phyloP scores from a whole-genome alignment of 2,888 invertebrate genomes.

The Aphelenchoides bicaudatus region DNA sequence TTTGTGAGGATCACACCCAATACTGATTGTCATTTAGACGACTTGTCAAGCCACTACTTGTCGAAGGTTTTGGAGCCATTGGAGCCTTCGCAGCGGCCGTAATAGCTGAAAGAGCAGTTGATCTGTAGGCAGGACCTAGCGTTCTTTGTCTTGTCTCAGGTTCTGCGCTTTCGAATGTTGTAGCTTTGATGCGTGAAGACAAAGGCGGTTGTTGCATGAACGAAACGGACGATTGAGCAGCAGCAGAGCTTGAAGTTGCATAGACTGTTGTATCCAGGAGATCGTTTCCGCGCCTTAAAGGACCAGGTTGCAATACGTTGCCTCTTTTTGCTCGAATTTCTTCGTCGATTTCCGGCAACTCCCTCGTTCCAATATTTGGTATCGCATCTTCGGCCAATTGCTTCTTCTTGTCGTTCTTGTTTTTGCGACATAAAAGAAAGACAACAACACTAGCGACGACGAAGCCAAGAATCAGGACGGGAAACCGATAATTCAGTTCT shows the following conservation, averaged over 20 bases:
- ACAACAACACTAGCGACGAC: conserved; percentile 25
- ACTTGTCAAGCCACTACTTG: not conserved
- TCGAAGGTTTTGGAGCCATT: not conserved
- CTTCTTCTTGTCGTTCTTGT: conserved; percentile 15
- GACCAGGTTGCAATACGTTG: conserved; percentile 12
- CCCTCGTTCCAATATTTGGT: conserved; percentile 23
- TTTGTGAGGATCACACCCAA: conserved; percentile 28
- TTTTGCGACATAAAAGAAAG: conserved; percentile 26
- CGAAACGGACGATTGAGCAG: too few relatives aligned
- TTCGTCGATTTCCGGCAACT: conserved; percentile 20
- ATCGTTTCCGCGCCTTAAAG: conserved; percentile 26
- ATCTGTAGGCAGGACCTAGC: conserved; percentile 20
- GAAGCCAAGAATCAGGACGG: conserved; percentile 31
- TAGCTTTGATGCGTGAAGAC: not conserved
- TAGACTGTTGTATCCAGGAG: conserved; percentile 49
- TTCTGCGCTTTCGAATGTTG: conserved; percentile 17
- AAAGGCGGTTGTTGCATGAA: too few relatives aligned
- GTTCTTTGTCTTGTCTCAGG: too few relatives aligned
- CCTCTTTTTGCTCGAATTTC: conserved; percentile 18
- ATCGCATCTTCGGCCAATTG: conserved; percentile 14
- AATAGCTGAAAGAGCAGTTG: conserved; percentile 18
- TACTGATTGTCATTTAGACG: conserved; percentile 26
- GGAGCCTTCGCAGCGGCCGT: conserved; percentile 1
- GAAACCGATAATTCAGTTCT: conserved; percentile 36
- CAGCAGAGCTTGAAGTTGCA: conserved; percentile 24